Conservation (phyloP, 2,113 vertebrate genomes). For the Mus pahari region DNA sequence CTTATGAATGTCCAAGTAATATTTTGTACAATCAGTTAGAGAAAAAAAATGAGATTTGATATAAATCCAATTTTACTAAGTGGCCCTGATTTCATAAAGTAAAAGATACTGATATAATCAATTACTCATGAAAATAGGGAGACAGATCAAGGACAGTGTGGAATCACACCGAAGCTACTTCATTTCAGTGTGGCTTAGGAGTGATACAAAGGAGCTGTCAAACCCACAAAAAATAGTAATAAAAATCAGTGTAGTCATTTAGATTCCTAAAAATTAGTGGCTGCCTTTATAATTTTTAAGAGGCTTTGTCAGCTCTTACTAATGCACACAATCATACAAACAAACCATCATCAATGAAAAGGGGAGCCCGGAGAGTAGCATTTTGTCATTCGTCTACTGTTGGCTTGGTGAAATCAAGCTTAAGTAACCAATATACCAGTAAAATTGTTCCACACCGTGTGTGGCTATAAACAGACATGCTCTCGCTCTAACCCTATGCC, state of each 20-base stretch:
- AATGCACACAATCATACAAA: conserved; percentile 7
- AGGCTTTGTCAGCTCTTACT: conserved; percentile 22
- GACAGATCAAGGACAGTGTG: conserved; percentile 28
- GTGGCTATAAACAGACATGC: neutral
- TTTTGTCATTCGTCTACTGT: neutral
- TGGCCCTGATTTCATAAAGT: conserved; percentile 49
- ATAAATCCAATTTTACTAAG: conserved; percentile 63
- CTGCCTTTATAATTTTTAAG: conserved; percentile 46
- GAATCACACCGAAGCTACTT: conserved; percentile 39
- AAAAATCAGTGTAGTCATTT: conserved; percentile 57
- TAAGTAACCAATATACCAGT: conserved; percentile 14
- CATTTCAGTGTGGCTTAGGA: conserved; percentile 63
- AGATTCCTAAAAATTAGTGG: conserved; percentile 57
- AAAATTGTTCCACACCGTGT: conserved; percentile 13
- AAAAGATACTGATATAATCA: conserved; percentile 57
- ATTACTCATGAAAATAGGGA: conserved; percentile 55
- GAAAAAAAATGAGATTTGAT: conserved; percentile 52
- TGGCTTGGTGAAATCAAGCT: conserved; percentile 42
- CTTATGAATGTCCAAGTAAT: conserved; percentile 36
- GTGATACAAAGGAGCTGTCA: conserved; percentile 52
- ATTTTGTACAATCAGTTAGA: conserved; percentile 43
- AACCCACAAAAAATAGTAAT: conserved; percentile 41
- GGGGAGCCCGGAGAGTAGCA: neutral
- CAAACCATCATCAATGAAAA: conserved; percentile 18
- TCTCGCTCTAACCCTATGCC: neutral